Evolutionary conservation across 2,113 vertebrate species (phyloP).

Genomic region (Phocoena phocoena): DNA sequence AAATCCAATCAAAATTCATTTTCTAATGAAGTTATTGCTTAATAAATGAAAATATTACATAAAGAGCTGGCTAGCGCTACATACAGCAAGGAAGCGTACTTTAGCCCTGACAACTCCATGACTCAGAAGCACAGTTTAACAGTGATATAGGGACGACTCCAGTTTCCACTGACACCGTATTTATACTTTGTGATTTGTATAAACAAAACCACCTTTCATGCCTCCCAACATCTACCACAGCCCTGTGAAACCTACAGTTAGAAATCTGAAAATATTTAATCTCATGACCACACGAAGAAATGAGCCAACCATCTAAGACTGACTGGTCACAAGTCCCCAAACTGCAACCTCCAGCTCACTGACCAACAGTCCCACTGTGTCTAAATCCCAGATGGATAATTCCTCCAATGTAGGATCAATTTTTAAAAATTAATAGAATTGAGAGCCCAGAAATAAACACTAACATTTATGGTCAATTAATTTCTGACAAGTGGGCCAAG

Average conservation of each 20-base stretch:
- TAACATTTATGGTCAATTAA: not conserved
- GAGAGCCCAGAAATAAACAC: constrained; percentile 1
- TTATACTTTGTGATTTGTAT: not conserved
- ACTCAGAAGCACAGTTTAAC: not conserved
- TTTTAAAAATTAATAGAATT: not conserved
- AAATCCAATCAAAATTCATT: constrained; percentile 5
- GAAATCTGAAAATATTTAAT: constrained; percentile 21
- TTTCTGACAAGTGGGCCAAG: not conserved
- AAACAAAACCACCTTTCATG: not conserved
- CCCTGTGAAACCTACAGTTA: not conserved
- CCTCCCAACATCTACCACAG: not conserved
- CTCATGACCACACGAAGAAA: not conserved
- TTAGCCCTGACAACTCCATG: not conserved
- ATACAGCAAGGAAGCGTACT: not conserved
- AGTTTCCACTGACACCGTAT: not conserved
- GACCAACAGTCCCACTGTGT: not conserved
- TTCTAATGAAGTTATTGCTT: not conserved
- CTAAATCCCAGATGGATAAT: not conserved
- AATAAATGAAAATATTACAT: not conserved
- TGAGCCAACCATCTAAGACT: not conserved
- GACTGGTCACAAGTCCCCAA: not conserved
- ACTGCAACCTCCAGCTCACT: not conserved
- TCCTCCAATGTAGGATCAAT: not conserved
- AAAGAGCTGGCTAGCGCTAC: not conserved
- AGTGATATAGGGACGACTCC: not conserved